Evolutionary conservation across 1,140 invertebrate genomes (phyloP).

Genomic region (Portunus trituberculatus): DNA sequence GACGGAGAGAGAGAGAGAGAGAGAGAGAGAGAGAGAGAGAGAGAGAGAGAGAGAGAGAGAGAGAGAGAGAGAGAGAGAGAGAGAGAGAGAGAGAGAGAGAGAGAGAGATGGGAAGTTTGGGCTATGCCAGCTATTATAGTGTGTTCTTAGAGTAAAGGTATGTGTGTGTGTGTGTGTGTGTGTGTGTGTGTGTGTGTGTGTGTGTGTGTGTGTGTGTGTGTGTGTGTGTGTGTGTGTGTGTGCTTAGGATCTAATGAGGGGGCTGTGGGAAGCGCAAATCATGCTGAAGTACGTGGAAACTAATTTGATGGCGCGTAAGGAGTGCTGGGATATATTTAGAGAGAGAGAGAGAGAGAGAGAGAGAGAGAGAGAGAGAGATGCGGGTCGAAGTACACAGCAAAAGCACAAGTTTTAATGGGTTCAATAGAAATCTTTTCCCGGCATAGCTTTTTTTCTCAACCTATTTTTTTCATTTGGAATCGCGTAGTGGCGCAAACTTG

Average conservation of each 20-base stretch:
- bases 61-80: no score
- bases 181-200: no score
- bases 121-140: neutral
- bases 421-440: neutral
- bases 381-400: neutral
- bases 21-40: no score
- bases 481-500: neutral
- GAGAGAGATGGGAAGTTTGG: neutral
- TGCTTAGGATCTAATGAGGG: no score
- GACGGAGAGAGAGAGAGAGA: no score
- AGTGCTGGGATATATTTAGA: neutral
- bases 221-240: no score
- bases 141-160: neutral
- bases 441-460: neutral
- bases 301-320: neutral
- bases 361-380: constrained; percentile 9
- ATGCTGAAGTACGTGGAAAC: constrained; percentile 7
- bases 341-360: constrained; percentile 20
- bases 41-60: no score
- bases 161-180: no score
- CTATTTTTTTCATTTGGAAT: neutral
- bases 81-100: neutral
- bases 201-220: no score
- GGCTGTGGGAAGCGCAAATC: neutral
- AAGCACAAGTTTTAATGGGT: neutral